phyloP scores from a whole-genome alignment of 2,797 vertebrate species.

The Acipenser oxyrinchus region DNA sequence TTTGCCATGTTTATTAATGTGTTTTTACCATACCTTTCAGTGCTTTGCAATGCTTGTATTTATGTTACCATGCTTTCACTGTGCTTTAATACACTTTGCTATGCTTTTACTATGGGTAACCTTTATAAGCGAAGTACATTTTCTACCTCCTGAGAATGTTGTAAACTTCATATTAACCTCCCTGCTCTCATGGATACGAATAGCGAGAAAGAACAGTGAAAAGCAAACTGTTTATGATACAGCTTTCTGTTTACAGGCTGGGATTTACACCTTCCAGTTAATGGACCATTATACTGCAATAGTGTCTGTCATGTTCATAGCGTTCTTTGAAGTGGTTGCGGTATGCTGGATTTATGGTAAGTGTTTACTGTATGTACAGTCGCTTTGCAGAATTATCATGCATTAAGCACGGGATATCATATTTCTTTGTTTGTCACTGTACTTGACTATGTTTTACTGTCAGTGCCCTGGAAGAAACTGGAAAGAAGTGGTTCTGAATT shows the following conservation, averaged over 20 bases:
- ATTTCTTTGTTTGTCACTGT: no score
- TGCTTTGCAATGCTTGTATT: no score
- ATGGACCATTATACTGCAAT: constrained; percentile 71
- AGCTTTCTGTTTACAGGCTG: constrained; percentile 41
- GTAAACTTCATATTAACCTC: not conserved
- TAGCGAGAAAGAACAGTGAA: no score
- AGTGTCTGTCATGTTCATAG: constrained; percentile 64
- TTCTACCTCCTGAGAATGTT: not conserved
- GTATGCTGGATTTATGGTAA: constrained; percentile 61
- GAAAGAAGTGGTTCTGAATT: no score
- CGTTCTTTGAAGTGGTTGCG: constrained; percentile 63
- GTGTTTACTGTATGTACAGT: constrained; percentile 11
- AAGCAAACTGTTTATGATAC: not conserved
- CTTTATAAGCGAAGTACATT: no score
- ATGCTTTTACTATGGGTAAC: not conserved
- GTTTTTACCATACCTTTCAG: no score
- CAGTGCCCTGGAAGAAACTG: no score
- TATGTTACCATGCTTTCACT: no score
- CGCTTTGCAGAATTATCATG: not conserved
- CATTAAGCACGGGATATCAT: no score
- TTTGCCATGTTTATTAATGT: no score
- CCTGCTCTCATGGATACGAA: no score
- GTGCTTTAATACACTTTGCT: not conserved
- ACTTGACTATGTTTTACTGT: no score
- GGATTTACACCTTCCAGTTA: constrained; percentile 68